A percentile compares a stretch with the other conserved stretches of the same genome.
These are phyloP conservation scores for Epicauta chinensis DNA, from an alignment of 1,140 invertebrate species.

Conservation along the genomic window DNA sequence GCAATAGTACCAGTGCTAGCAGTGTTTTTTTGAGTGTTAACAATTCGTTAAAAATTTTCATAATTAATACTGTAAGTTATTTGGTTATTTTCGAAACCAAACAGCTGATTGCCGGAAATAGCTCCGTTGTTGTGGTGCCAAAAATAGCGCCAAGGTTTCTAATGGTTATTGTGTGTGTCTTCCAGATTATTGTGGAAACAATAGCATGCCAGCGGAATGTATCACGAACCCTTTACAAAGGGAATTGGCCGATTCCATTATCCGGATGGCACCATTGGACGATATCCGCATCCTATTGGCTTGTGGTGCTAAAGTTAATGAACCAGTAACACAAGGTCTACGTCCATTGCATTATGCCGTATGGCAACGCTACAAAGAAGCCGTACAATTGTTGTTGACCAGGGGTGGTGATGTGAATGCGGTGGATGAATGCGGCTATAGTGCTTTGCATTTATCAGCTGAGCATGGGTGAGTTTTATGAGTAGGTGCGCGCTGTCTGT, in stretches of 20 bases:
- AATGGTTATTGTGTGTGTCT: no score
- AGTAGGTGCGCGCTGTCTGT: no score
- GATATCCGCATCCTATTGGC: conserved; percentile 80
- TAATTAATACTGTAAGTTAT: no score
- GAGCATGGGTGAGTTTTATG: conserved; percentile 71
- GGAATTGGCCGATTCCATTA: conserved; percentile 84
- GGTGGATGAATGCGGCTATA: conserved; percentile 84
- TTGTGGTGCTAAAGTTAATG: conserved; percentile 77
- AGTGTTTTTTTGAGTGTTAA: no score
- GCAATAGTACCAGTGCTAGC: no score
- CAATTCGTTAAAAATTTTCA: no score
- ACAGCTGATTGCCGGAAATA: no score
- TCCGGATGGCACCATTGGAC: conserved; percentile 76
- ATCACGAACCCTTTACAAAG: conserved; percentile 71
- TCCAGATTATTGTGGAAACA: no score
- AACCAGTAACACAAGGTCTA: conserved; percentile 71
- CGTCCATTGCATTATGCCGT: conserved; percentile 88
- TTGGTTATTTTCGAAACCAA: no score
- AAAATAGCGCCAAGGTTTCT: no score
- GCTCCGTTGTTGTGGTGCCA: no score
- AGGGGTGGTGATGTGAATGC: conserved; percentile 77
- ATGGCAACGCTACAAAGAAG: conserved; percentile 77
- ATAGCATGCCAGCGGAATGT: conserved; percentile 65
- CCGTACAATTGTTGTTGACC: conserved; percentile 67
- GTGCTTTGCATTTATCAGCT: conserved; percentile 78